These are phyloP conservation scores for Bombus vancouverensis DNA, from an alignment of 1,140 invertebrate species.

Conservation along the genomic window DNA sequence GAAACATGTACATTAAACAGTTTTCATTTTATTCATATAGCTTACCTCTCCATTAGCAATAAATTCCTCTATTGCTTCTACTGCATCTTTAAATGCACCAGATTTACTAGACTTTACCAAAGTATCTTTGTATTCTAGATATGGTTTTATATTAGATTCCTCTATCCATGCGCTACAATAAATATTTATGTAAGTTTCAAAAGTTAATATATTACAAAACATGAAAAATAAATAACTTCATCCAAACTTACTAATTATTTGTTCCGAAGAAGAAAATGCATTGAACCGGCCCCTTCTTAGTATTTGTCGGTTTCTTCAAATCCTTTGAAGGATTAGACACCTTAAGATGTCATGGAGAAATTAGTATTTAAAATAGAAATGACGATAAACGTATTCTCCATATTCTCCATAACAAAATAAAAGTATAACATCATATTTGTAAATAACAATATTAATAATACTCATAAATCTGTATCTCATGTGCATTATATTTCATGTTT, in stretches of 20 bases:
- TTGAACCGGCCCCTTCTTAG: constrained; percentile 87
- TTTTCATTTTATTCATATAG: constrained; percentile 51
- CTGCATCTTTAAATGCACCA: constrained; percentile 91
- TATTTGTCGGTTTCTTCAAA: constrained; percentile 84
- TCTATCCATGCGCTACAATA: constrained; percentile 94
- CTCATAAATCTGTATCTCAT: not conserved
- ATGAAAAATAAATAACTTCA: constrained; percentile 19
- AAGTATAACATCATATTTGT: not conserved
- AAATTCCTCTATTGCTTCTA: constrained; percentile 93
- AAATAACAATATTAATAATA: not conserved
- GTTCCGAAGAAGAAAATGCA: constrained; percentile 97
- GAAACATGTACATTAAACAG: not conserved
- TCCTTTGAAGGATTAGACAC: constrained; percentile 88
- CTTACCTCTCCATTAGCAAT: constrained; percentile 88
- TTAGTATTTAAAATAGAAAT: constrained; percentile 44
- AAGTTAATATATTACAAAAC: constrained; percentile 21
- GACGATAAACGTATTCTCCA: not conserved
- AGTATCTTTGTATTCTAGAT: constrained; percentile 91
- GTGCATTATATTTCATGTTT: not conserved
- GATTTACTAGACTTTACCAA: constrained; percentile 91
- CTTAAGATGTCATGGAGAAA: constrained; percentile 80
- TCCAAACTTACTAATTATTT: constrained; percentile 93
- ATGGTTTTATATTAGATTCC: constrained; percentile 92
- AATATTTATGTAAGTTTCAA: constrained; percentile 60
- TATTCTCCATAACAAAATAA: not conserved